These are phyloP conservation scores for Takifugu bimaculatus DNA, from an alignment of 2,113 vertebrate genomes.

Conservation along the genomic window DNA sequence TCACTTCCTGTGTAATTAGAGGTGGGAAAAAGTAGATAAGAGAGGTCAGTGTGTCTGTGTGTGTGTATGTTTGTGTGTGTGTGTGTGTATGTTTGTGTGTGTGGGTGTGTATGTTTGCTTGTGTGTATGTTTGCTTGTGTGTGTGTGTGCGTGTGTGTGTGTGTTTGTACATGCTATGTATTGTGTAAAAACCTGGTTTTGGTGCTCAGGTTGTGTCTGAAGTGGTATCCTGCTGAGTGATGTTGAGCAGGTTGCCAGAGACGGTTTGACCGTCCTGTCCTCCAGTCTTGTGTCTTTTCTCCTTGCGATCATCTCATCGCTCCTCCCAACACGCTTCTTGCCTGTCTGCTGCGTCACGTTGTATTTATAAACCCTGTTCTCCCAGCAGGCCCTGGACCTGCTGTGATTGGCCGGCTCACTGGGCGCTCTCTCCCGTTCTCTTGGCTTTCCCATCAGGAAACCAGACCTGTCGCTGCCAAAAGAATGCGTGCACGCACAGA, in stretches of 20 bases:
- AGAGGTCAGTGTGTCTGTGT: background rate
- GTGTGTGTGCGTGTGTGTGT: conserved; percentile 23
- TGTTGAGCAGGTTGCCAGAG: conserved; percentile 22
- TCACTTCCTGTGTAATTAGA: conserved; percentile 48
- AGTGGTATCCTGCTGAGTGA: conserved; percentile 30
- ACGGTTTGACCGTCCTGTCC: conserved; percentile 11
- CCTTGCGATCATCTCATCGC: background rate
- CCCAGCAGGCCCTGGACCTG: conserved; percentile 30
- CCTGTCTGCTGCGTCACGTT: conserved; percentile 30
- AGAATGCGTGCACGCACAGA: conserved; percentile 23
- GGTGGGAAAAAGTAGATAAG: conserved; percentile 22
- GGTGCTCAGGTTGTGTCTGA: conserved; percentile 9
- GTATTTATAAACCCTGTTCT: conserved; percentile 58
- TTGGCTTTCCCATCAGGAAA: conserved; percentile 41
- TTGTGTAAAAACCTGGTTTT: conserved; percentile 22
- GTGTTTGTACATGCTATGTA: conserved; percentile 7
- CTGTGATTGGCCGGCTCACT: conserved; percentile 39
- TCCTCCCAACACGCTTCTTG: conserved; percentile 9
- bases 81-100: background rate
- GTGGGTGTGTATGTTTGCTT: no score
- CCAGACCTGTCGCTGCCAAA: conserved; percentile 40
- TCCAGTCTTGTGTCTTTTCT: conserved; percentile 23
- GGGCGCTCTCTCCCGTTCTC: conserved; percentile 7
- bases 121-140: no score
- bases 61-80: background rate